Evolutionary conservation across 2,888 invertebrate species (phyloP).

Genomic region (Halictus quadricinctus): DNA sequence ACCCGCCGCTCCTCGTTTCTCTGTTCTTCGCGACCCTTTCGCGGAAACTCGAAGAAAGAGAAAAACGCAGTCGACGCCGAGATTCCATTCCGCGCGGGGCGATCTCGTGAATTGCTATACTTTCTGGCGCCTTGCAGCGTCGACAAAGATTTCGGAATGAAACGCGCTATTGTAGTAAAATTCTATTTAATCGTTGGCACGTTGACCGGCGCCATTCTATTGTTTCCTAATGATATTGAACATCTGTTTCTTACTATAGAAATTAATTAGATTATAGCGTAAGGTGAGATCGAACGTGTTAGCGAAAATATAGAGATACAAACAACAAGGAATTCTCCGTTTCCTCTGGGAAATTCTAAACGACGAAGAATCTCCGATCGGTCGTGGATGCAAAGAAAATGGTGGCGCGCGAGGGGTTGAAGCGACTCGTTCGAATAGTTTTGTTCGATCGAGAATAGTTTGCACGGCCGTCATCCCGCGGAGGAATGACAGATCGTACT

Average conservation of each 20-base stretch:
- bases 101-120: no score
- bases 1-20: not conserved
- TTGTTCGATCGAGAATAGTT: constrained; percentile 59
- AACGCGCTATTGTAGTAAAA: no score
- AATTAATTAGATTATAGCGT: not conserved
- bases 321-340: not conserved
- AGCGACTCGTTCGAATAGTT: constrained; percentile 43
- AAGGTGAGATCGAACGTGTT: no score
- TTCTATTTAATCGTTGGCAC: no score
- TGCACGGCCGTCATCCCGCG: constrained; percentile 49
- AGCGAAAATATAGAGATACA: not conserved
- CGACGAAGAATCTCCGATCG: not conserved
- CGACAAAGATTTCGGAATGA: no score
- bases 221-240: no score
- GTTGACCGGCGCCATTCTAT: no score
- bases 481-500: constrained; percentile 56
- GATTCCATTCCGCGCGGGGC: no score
- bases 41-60: not conserved
- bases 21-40: not conserved
- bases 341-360: not conserved
- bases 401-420: constrained; percentile 25
- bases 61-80: not conserved
- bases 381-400: not conserved
- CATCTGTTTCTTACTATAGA: no score
- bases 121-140: no score